Percentiles rank a stretch among this genome's conserved stretches.
phyloP scores from a whole-genome alignment of 2,888 invertebrate species.

The Protonemura montana region DNA sequence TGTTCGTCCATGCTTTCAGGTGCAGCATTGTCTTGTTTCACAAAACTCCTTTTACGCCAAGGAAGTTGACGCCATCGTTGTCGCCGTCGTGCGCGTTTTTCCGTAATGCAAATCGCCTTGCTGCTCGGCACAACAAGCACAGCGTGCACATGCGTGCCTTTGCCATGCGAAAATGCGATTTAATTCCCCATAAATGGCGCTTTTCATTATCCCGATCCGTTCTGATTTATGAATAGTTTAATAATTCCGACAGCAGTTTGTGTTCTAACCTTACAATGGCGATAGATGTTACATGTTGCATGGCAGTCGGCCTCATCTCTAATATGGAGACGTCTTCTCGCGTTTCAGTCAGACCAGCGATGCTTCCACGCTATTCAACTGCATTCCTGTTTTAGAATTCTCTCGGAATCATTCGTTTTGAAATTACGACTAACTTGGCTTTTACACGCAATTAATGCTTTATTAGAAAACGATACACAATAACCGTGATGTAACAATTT shows the following conservation, averaged over 20 bases:
- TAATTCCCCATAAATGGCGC: background rate
- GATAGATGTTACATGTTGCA: background rate
- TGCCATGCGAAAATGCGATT: background rate
- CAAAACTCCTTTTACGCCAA: background rate
- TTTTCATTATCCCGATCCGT: background rate
- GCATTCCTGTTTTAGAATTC: too few relatives aligned
- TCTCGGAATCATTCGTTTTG: too few relatives aligned
- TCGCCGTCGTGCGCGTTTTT: background rate
- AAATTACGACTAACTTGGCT: too few relatives aligned
- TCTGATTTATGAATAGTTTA: conserved; percentile 12
- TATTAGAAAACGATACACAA: too few relatives aligned
- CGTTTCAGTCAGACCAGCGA: background rate
- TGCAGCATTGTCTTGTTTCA: background rate
- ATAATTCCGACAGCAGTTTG: background rate
- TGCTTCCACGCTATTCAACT: too few relatives aligned
- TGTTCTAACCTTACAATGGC: background rate
- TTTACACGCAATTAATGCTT: too few relatives aligned
- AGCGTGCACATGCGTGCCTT: background rate
- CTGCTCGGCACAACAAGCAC: background rate
- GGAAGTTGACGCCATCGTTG: background rate
- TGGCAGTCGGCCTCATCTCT: background rate
- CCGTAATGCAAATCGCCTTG: background rate
- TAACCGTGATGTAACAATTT: too few relatives aligned
- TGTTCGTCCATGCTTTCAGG: background rate
- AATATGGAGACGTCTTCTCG: background rate